Evolutionary conservation across 2,888 invertebrate genomes (phyloP).

Genomic region (Syrphus vitripennis): DNA sequence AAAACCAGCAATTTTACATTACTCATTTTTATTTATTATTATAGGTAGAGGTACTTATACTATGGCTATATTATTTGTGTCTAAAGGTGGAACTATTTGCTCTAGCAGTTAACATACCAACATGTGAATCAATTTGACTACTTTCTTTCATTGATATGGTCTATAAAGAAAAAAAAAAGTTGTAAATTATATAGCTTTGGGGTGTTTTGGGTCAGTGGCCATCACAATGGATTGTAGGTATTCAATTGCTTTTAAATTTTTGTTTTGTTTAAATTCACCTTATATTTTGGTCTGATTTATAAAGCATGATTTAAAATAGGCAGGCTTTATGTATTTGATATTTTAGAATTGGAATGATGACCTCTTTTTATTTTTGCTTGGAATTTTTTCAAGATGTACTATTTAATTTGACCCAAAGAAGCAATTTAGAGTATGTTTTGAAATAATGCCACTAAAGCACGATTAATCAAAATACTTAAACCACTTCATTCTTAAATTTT

Average conservation of each 20-base stretch:
- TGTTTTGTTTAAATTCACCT: background rate
- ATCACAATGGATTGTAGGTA: background rate
- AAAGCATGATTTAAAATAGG: background rate
- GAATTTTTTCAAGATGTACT: too few relatives aligned
- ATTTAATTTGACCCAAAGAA: too few relatives aligned
- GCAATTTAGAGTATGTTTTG: too few relatives aligned
- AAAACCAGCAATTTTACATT: conserved; percentile 2
- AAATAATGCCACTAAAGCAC: too few relatives aligned
- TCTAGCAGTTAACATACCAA: conserved; percentile 20
- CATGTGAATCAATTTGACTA: background rate
- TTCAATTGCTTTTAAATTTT: background rate
- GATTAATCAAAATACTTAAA: too few relatives aligned
- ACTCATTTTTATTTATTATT: background rate
- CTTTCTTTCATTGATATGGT: conserved; percentile 1
- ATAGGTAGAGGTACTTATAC: background rate
- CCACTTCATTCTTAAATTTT: background rate
- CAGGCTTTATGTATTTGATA: background rate
- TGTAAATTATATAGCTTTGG: background rate
- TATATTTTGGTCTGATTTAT: background rate
- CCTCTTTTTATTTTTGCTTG: background rate
- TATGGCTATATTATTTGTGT: conserved; percentile 5
- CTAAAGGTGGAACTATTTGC: conserved; percentile 17
- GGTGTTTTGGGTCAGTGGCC: conserved; percentile 19
- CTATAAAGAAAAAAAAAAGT: background rate
- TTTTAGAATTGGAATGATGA: background rate